Evolutionary conservation across 1,140 invertebrate species (phyloP), one percentile per base, ranked within the genome.

Genomic region (Drosophila arizonae): DNA sequence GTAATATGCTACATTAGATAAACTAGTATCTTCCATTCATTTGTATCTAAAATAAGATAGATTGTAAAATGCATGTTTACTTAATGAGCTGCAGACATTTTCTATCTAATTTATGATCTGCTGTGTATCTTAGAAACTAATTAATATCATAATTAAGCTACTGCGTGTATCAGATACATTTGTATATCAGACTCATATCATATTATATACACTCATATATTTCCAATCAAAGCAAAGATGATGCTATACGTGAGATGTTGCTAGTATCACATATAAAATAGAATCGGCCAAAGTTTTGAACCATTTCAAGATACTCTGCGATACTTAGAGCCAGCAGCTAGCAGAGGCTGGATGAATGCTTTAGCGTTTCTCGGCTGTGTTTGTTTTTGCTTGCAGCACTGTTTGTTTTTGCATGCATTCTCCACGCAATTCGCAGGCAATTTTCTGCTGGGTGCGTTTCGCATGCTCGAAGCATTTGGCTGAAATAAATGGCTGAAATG

Each of bases 321-420:
- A 39, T 39, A 13, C 11, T 39, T 39, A 6, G 28, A 30, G 28
- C 28, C 6, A 30, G 9, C 33, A 10, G 33, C 33, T 9, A 33
- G 33, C 33, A 2, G 6, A 9, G 8, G 33, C 33, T 33, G 33
- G 9, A 33, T 17, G 17, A 17, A 17, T 6, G 30, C 8, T 33
- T 33, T 33, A 6, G 5, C 30, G 5, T 8, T 8, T 33, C 6
- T 33, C 6, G 30, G 30, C 30, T 33, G 30, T 6, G 30, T 33
- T 51, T 50, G 58, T 62, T 64, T 63, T 50, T 13, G 26, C 33
- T 64, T 17, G 17, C 17, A 41, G 26, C 11, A 50, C 15, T 68
- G 56, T 68, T 72, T 72, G 64, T 50, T 72, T 72, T 55, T 10
- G 28, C 33, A 68, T 41, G 64, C 70, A 72, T 68, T 60, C 64